Percentiles rank a stretch among this genome's conserved stretches.
These are phyloP conservation scores for Stercorarius parasiticus DNA, from an alignment of 2,113 vertebrate genomes.

Conservation along the genomic window DNA sequence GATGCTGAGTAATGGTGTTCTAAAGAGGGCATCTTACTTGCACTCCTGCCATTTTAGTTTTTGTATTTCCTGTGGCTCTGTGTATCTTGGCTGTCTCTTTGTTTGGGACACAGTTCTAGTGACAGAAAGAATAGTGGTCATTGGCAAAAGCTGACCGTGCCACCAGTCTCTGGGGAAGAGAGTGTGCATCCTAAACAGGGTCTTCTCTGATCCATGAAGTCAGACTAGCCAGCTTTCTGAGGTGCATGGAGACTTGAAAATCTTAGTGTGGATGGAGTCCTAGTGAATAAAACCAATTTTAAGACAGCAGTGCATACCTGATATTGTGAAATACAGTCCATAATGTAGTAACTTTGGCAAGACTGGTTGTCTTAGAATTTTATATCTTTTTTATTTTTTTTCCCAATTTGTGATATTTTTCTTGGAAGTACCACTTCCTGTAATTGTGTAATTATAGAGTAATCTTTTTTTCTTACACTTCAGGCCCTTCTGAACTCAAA, in stretches of 20 bases:
- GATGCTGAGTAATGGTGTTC: not conserved
- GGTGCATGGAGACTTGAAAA: not conserved
- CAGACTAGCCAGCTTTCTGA: not conserved
- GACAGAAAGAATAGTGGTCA: not conserved
- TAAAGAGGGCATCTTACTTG: not conserved
- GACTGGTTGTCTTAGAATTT: not conserved
- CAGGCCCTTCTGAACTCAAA: not conserved
- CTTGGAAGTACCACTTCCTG: not conserved
- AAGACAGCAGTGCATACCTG: not conserved
- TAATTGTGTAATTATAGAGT: not conserved
- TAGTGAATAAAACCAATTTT: not conserved
- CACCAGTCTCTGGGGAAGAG: not conserved
- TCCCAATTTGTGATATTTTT: not conserved
- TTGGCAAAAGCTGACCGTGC: not conserved
- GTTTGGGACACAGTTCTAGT: not conserved
- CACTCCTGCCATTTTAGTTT: not conserved
- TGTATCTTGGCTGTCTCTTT: not conserved
- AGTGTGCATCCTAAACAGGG: fast-evolving
- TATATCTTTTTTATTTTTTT: not conserved
- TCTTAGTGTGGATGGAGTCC: not conserved
- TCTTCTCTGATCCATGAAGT: not conserved
- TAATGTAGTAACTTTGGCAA: not conserved
- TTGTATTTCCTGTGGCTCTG: not conserved
- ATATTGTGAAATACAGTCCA: not conserved
- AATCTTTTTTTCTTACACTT: not conserved